A percentile compares a stretch with the other conserved stretches of the same genome.
Conservation (phyloP, 2,113 vertebrate species). For the Ochotona princeps region DNA sequence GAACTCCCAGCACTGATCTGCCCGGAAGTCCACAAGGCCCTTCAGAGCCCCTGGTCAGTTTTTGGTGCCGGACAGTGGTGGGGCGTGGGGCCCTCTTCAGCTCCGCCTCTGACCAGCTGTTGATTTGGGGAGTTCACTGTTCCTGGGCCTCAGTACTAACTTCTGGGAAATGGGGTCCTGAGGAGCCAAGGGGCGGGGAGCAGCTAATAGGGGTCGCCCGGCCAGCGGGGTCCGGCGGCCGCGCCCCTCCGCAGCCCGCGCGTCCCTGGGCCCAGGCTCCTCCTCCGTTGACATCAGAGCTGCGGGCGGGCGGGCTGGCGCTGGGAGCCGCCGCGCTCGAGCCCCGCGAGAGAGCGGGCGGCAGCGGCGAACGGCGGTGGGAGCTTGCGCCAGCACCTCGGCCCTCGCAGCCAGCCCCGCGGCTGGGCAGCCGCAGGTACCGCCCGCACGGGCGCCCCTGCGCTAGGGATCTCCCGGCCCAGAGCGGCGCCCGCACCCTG, state of each 20-base stretch:
- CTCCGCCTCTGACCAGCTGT: background rate
- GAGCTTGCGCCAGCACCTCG: conserved; percentile 43
- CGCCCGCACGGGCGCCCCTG: no score
- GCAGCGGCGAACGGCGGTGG: background rate
- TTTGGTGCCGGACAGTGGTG: background rate
- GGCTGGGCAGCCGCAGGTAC: conserved; percentile 77
- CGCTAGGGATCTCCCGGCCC: no score
- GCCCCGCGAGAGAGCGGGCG: background rate
- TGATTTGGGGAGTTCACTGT: background rate
- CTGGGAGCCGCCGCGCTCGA: background rate
- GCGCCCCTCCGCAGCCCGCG: background rate
- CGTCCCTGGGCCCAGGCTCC: conserved; percentile 64
- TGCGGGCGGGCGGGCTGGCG: conserved; percentile 58
- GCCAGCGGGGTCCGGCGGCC: background rate
- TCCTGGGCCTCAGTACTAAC: background rate
- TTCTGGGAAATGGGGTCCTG: background rate
- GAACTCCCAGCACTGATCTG: background rate
- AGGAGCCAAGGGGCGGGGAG: background rate
- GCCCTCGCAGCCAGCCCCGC: conserved; percentile 58
- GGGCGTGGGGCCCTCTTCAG: background rate
- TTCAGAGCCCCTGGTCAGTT: background rate
- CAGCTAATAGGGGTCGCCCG: no score
- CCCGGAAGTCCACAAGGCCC: background rate
- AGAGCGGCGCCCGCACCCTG: background rate
- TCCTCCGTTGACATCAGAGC: conserved; percentile 81